These are phyloP conservation scores for Oreonectes daqikongensis DNA, from an alignment of 2,797 vertebrate species.

Conservation along the genomic window DNA sequence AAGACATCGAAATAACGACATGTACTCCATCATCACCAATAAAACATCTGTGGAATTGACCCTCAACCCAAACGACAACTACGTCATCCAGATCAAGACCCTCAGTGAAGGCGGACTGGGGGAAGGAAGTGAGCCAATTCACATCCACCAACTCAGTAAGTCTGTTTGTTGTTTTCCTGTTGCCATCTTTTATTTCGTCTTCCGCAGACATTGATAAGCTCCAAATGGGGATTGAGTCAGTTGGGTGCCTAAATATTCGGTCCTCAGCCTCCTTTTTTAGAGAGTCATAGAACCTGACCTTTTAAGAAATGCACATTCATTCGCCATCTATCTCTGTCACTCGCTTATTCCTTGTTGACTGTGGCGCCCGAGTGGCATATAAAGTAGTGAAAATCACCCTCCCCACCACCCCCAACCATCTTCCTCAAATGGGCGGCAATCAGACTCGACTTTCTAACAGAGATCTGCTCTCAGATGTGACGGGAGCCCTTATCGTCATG, in stretches of 20 bases:
- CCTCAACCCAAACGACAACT: constrained; percentile 84
- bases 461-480: constrained; percentile 62
- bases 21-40: constrained; percentile 78
- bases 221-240: constrained; percentile 60
- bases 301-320: constrained; percentile 72
- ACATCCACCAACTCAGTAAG: constrained; percentile 91
- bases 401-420: neutral
- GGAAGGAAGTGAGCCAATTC: constrained; percentile 87
- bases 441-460: constrained; percentile 60
- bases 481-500: constrained; percentile 65
- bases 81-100: constrained; percentile 88
- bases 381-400: constrained; percentile 65
- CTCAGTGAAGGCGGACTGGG: constrained; percentile 87
- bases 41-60: constrained; percentile 82
- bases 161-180: constrained; percentile 40
- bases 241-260: constrained; percentile 62
- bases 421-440: constrained; percentile 59
- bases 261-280: constrained; percentile 40
- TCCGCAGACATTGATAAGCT: constrained; percentile 52
- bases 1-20: constrained; percentile 76
- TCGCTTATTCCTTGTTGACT: constrained; percentile 78
- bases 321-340: constrained; percentile 78
- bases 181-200: constrained; percentile 26
- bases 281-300: constrained; percentile 64
- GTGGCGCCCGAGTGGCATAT: constrained; percentile 69